Conservation (phyloP, 2,888 invertebrate species). For the Malthinus seriepunctatus region DNA sequence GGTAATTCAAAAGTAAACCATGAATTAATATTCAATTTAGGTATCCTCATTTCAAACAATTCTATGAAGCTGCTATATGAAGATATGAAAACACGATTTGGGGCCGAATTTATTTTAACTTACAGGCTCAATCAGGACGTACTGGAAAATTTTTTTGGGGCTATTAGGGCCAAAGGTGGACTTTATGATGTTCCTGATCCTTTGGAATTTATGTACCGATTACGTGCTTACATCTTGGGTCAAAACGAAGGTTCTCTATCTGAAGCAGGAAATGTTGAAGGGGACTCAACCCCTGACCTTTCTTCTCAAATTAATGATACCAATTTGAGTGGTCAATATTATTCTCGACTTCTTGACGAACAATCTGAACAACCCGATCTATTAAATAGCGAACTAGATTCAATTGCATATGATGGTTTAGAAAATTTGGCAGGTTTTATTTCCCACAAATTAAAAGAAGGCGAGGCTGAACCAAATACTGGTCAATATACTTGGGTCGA, state of each 20-base stretch:
- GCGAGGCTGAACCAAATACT: neutral
- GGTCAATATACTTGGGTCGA: constrained; percentile 23
- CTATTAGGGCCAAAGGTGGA: constrained; percentile 15
- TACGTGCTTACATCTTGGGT: constrained; percentile 33
- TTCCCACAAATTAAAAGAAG: constrained; percentile 20
- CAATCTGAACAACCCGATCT: neutral
- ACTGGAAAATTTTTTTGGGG: neutral
- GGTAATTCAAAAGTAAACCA: neutral
- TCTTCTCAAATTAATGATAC: neutral
- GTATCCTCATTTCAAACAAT: neutral
- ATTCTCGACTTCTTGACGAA: too few species aligned
- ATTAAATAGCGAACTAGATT: constrained; percentile 21
- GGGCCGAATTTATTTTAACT: constrained; percentile 18
- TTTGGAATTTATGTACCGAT: constrained; percentile 32
- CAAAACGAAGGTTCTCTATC: constrained; percentile 17
- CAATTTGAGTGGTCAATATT: constrained; percentile 4
- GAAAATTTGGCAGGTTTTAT: constrained; percentile 35
- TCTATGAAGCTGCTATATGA: constrained; percentile 8
- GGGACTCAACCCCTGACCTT: constrained; percentile 25
- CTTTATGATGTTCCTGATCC: constrained; percentile 31
- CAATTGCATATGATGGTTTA: constrained; percentile 31
- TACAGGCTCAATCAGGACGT: constrained; percentile 2
- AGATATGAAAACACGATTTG: constrained; percentile 9
- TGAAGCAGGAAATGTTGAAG: constrained; percentile 17
- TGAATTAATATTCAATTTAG: constrained; percentile 1